Base-by-base conservation (phyloP, 2,113 vertebrate genomes). In the Aegypius monachus region DNA sequence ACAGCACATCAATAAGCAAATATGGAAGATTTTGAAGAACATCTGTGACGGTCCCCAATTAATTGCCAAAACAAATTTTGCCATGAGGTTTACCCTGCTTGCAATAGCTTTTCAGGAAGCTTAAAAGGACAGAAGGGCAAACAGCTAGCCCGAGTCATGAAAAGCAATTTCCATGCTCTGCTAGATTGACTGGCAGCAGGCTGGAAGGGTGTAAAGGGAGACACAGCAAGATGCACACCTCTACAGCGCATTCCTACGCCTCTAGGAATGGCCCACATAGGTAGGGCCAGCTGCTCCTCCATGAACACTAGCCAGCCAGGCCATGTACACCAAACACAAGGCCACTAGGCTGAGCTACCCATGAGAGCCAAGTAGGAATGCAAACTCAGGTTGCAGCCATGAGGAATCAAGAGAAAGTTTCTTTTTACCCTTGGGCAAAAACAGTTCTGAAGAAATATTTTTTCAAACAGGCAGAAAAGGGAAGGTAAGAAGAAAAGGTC, bases 241-340 rank as follows among this genome's bases (percentile, higher is more conserved):
- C 32, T 53, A 56, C n/a, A 21, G 48, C 25, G 22, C 48, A 50
- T 25, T 25, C 48, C 48, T 50, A 50, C 13, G 23, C 48, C 48
- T 50, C 22, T 50, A 87, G 29, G 14, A 86, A 42, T 0, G 4
- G 55, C 20, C 45, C 10, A 40, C 25, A 26, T 8, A 42, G 32
- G 47, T 22, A 84, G 42, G 36, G n/a, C 27, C 52, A 84, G 40
- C 29, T 67, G 26, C n/a, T 95, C 34, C 65, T 58, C 55, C 1
- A 3, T 4, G 26, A 43, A 61, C 25, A 34, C 25, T 36, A 56
- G 16, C 58, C 72, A 75, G 40, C 6, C 75, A 27, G 55, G 32
- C 36, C 2, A 1, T 0, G 13, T 6, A 31, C 55, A 34, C 45
- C 36, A 81, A 70, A 90, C 50, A 36, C 0, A 1, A 68, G 48